Conservation (phyloP, 2,113 vertebrate species). For the Chascanopsetta lugubris region DNA sequence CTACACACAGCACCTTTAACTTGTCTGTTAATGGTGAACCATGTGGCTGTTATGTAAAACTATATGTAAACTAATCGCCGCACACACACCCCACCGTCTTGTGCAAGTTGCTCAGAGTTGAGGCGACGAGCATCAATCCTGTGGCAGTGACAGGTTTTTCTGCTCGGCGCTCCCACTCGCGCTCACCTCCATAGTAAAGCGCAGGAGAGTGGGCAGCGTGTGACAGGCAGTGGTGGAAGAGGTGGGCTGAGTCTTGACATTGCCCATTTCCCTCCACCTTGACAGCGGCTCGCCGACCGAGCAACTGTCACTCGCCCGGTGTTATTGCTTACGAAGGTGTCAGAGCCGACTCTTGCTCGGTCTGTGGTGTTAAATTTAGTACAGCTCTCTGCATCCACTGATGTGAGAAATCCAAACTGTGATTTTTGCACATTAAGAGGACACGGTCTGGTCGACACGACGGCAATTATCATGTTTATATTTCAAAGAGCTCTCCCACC, state of each 20-base stretch:
- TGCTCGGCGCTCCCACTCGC: constrained; percentile 50
- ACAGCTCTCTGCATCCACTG: not conserved
- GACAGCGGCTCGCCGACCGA: constrained; percentile 23
- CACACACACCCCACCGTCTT: not conserved
- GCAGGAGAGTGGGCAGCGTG: constrained; percentile 43
- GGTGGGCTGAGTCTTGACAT: constrained; percentile 61
- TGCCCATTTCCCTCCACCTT: constrained; percentile 38
- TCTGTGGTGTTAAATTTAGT: constrained; percentile 7
- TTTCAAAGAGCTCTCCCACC: constrained; percentile 5
- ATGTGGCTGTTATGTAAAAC: not conserved
- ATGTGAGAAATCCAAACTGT: not conserved
- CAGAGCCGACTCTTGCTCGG: constrained; percentile 20
- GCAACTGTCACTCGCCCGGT: constrained; percentile 31
- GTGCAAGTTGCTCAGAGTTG: not conserved
- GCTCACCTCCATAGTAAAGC: constrained; percentile 43
- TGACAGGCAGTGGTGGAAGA: constrained; percentile 60
- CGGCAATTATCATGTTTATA: constrained; percentile 2
- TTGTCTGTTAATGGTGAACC: too few species aligned
- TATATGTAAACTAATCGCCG: constrained; percentile 13
- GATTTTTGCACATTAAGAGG: not conserved
- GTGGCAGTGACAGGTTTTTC: constrained; percentile 51
- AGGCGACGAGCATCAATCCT: constrained; percentile 41
- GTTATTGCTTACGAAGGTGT: constrained; percentile 46
- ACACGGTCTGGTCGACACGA: not conserved
- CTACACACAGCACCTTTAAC: too few species aligned